A percentile compares a stretch with the other conserved stretches of the same genome.
Conservation (phyloP, 2,888 invertebrate genomes). For the Coenonympha glycerion region DNA sequence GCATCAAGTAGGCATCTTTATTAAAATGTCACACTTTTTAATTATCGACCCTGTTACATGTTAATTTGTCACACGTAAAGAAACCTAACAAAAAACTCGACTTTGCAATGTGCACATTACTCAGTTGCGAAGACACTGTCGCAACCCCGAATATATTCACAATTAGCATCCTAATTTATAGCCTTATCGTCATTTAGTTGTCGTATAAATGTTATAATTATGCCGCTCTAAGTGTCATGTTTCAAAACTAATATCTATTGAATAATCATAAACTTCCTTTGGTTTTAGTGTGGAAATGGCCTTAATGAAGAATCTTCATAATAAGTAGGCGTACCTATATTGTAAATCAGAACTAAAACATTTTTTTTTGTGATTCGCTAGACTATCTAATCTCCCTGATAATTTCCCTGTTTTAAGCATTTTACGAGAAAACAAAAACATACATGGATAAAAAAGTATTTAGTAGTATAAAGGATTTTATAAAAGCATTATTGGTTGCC, state of each 20-base stretch:
- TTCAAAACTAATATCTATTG: conserved; percentile 8
- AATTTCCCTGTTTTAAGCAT: no score
- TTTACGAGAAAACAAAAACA: no score
- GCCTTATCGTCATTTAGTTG: conserved; percentile 14
- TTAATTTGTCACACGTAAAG: background rate
- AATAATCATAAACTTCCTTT: conserved; percentile 1
- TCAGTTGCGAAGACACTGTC: conserved; percentile 1
- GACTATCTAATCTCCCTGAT: no score
- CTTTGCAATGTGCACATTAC: conserved; percentile 8
- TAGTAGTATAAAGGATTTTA: no score
- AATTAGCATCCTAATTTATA: conserved; percentile 19
- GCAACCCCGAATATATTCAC: conserved; percentile 11
- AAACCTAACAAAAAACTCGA: background rate
- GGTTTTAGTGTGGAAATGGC: background rate
- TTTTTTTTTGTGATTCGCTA: no score
- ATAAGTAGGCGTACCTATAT: no score
- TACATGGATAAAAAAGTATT: no score
- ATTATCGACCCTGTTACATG: background rate
- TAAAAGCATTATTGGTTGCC: no score
- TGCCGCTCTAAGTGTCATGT: conserved; percentile 4
- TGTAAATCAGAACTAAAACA: no score
- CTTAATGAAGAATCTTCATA: background rate
- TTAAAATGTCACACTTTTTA: background rate
- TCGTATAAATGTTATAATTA: conserved; percentile 20
- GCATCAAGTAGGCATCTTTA: background rate